Percentiles rank a stretch among this genome's conserved stretches.
phyloP scores from a whole-genome alignment of 2,888 invertebrate genomes.

The Pammene aurita region DNA sequence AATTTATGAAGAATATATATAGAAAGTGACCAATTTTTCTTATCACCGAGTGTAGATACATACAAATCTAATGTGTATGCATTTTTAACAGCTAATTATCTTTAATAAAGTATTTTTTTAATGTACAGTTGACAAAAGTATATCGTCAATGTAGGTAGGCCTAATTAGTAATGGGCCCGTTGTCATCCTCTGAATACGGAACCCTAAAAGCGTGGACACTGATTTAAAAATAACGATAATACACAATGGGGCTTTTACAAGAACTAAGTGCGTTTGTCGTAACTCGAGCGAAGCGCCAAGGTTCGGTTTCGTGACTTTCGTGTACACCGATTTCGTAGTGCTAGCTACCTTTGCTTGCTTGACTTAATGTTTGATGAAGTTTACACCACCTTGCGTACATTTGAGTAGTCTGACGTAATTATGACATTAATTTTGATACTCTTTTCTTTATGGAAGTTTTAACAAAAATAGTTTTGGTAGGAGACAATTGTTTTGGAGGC shows the following conservation, averaged over 20 bases:
- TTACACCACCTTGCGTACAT: neutral
- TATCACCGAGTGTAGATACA: too few relatives aligned
- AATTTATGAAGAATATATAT: too few relatives aligned
- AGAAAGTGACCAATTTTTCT: too few relatives aligned
- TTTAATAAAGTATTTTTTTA: too few relatives aligned
- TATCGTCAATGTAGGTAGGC: too few relatives aligned
- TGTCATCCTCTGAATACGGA: neutral
- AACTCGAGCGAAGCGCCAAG: slow-evolving; percentile 33
- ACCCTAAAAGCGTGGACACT: slow-evolving; percentile 12
- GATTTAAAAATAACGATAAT: slow-evolving; percentile 26
- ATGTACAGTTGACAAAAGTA: too few relatives aligned
- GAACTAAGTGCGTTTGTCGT: slow-evolving; percentile 36
- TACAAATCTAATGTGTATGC: too few relatives aligned
- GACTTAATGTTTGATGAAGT: slow-evolving; percentile 13
- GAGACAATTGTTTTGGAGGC: too few relatives aligned
- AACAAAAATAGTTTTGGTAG: too few relatives aligned
- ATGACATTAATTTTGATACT: neutral
- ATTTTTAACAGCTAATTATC: too few relatives aligned
- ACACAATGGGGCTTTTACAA: slow-evolving; percentile 37
- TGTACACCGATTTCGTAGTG: slow-evolving; percentile 32
- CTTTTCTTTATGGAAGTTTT: too few relatives aligned
- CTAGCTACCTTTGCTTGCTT: slow-evolving; percentile 1
- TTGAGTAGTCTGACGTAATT: slow-evolving; percentile 10
- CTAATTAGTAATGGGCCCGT: too few relatives aligned
- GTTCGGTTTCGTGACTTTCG: slow-evolving; percentile 24